Evolutionary conservation across 2,888 invertebrate species (phyloP).

Genomic region (Xylocampa areola): DNA sequence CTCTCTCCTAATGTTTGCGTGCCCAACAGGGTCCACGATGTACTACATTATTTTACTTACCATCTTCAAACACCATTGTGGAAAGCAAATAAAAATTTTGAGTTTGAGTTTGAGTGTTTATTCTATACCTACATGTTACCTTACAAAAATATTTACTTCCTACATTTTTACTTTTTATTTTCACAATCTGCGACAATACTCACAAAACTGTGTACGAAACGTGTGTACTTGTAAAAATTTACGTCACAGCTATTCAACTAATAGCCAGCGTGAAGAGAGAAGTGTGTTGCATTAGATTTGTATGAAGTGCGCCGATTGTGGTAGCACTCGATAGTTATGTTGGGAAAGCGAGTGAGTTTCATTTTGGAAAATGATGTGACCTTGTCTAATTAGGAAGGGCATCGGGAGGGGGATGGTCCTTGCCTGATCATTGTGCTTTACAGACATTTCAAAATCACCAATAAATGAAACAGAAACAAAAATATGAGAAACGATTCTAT

Average conservation of each 20-base stretch:
- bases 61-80: no score
- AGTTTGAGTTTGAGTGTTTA: no score
- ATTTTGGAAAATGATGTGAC: background rate
- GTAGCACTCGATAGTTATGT: conserved; percentile 23
- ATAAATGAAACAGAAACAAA: no score
- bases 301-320: conserved; percentile 43
- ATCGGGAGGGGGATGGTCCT: no score
- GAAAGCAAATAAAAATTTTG: no score
- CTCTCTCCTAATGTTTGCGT: no score
- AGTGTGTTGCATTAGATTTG: conserved; percentile 69
- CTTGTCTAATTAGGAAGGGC: no score
- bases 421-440: no score
- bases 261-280: conserved; percentile 66
- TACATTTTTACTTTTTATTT: conserved; percentile 8
- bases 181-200: conserved; percentile 11
- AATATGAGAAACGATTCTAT: conserved; percentile 18
- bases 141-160: conserved; percentile 5
- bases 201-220: conserved; percentile 21
- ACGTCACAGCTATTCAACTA: conserved; percentile 62
- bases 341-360: background rate
- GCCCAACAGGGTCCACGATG: no score
- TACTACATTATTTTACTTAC: no score
- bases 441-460: no score
- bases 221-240: conserved; percentile 62
- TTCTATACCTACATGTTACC: background rate